Base-by-base conservation (phyloP, 2,888 invertebrate genomes). In the Caenorhabditis uteleia region DNA sequence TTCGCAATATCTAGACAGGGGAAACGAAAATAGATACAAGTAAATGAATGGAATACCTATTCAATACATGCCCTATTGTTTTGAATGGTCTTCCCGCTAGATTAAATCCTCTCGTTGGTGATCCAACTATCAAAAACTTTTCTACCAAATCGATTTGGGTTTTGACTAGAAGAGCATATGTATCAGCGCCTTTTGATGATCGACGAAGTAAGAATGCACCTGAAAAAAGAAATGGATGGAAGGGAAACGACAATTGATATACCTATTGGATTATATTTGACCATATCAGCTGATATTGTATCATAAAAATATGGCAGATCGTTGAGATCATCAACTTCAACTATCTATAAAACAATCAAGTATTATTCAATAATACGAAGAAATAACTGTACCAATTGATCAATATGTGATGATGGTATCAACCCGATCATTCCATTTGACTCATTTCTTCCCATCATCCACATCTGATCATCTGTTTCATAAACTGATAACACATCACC, bases 151-250 rank as follows among this genome's bases (percentile, higher is more conserved):
- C 62, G 14, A 36, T 42, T 40, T 67, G 59, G 2, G 67, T 66
- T 40, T 70, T 64, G 1, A 74, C 74, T 18, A 70, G 49, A 14
- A 74, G 47, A 0, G 74, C 67, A 46, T 59, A 70, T 0, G 67
- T 54, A 23, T 58, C 65, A 0, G 48, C 39, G 5, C 62, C 68
- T 39, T 68, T 66, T 6, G 70, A 64, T 2, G 74, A 74, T 7
- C 58, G 45, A 16, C 74, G 48, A 1, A 74, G 36, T n/a, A 74
- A 54, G 27, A 74, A 74, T 3, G 65, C 29, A n/a, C 62, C 62
- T 45, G 45, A 31, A 45, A 31, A 25, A 33, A 16, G 20, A n/a
- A 33, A 45, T 31, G 2, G 12, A 20, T 31, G 6, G n/a, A n/a
- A n/a, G n/a, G n/a, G n/a, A n/a, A n/a, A n/a, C n/a, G n/a, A n/a